phyloP scores from a whole-genome alignment of 2,797 vertebrate species.

The Margarornis squamiger region DNA sequence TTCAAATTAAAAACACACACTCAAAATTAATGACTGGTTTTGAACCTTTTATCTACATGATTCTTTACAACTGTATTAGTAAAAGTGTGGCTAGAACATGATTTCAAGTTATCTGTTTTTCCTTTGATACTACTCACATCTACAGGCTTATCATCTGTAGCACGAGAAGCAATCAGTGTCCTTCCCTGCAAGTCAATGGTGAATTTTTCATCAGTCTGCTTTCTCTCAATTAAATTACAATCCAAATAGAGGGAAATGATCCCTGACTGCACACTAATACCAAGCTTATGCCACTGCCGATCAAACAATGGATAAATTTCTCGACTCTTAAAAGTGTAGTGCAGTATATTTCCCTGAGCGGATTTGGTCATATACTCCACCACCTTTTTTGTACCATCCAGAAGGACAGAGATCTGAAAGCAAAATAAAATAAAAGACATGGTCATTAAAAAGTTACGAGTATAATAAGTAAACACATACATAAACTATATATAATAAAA shows the following conservation, averaged over 20 bases:
- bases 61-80: neutral
- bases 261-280: slow-evolving; percentile 84
- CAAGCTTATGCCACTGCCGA: slow-evolving; percentile 96
- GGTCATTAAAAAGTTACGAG: neutral
- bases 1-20: neutral
- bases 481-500: neutral
- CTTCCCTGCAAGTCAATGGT: slow-evolving; percentile 81
- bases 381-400: slow-evolving; percentile 89
- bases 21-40: neutral
- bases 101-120: neutral
- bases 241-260: slow-evolving; percentile 89
- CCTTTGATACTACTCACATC: slow-evolving; percentile 83
- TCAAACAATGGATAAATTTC: slow-evolving; percentile 92
- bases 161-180: slow-evolving; percentile 86
- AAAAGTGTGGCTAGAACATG: neutral
- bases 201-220: slow-evolving; percentile 80
- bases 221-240: slow-evolving; percentile 89
- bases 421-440: neutral
- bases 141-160: slow-evolving; percentile 88
- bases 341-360: slow-evolving; percentile 79
- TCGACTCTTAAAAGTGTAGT: slow-evolving; percentile 89
- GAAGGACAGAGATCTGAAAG: slow-evolving; percentile 85
- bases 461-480: neutral
- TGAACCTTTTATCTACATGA: neutral
- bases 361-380: slow-evolving; percentile 88